Conservation (phyloP, 2,888 invertebrate genomes). For the Eupeodes latifasciatus region DNA sequence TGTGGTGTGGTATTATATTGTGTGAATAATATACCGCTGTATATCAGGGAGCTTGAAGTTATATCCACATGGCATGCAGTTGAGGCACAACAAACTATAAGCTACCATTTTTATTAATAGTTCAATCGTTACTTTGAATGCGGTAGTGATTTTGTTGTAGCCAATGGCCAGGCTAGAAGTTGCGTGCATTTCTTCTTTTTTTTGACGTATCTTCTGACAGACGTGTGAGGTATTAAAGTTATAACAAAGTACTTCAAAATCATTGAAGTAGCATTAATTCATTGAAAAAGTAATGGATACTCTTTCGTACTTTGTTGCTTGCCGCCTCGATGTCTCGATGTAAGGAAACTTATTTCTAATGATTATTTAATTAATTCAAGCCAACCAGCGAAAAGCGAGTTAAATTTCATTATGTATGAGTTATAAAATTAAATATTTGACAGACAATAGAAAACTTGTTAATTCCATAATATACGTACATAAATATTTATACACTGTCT, state of each 20-base stretch:
- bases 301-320: background rate
- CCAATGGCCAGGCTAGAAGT: constrained; percentile 25
- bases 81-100: constrained; percentile 9
- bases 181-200: constrained; percentile 37
- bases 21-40: background rate
- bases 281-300: constrained; percentile 3
- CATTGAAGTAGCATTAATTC: constrained; percentile 34
- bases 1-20: constrained; percentile 1
- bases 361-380: constrained; percentile 44
- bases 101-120: constrained; percentile 47
- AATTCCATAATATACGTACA: constrained; percentile 6
- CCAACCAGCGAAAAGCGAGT: background rate
- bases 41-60: constrained; percentile 41
- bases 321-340: background rate
- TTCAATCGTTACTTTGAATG: constrained; percentile 60
- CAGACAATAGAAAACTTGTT: constrained; percentile 46
- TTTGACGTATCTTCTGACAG: background rate
- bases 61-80: background rate
- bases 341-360: constrained; percentile 17
- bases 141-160: constrained; percentile 56
- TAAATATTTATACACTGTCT: too few species aligned
- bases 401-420: constrained; percentile 20
- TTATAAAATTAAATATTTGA: constrained; percentile 31
- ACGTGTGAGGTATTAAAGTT: constrained; percentile 34
- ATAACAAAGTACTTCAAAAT: constrained; percentile 22